These are phyloP conservation scores for Leptopilina syphax DNA, from an alignment of 2,888 invertebrate genomes.

Conservation along the genomic window DNA sequence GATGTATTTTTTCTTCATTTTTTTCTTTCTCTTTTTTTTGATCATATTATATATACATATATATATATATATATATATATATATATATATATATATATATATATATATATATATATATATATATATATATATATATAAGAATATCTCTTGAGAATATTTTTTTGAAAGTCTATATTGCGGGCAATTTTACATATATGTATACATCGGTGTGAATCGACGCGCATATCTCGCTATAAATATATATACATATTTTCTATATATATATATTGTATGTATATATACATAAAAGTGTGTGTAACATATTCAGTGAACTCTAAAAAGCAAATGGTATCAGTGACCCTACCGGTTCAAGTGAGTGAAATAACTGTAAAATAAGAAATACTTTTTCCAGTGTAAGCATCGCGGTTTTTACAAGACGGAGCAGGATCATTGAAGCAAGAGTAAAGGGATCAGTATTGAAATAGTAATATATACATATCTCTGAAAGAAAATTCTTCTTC, in stretches of 20 bases:
- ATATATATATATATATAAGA: too few species aligned
- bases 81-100: too few species aligned
- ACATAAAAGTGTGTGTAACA: not conserved
- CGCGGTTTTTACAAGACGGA: conserved; percentile 2
- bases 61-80: too few species aligned
- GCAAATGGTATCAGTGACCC: not conserved
- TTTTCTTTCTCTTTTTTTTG: not conserved
- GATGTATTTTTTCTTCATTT: not conserved
- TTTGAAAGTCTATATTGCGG: conserved; percentile 1
- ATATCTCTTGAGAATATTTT: conserved; percentile 5
- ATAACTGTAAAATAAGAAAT: conserved; percentile 13
- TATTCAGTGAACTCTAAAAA: conserved; percentile 18
- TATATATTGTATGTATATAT: not conserved
- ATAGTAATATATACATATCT: not conserved
- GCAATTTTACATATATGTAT: not conserved
- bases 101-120: too few species aligned
- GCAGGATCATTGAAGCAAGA: conserved; percentile 5
- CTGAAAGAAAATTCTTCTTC: not conserved
- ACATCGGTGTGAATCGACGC: not conserved
- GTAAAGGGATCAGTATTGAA: conserved; percentile 31
- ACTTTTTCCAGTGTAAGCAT: conserved; percentile 15
- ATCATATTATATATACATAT: too few species aligned
- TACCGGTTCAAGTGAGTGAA: not conserved
- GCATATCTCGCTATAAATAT: too few species aligned
- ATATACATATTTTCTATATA: too few species aligned